Evolutionary conservation across 92 coral and sea anemone genomes (phyloP).

Genomic region (Paramuricea clavata): DNA sequence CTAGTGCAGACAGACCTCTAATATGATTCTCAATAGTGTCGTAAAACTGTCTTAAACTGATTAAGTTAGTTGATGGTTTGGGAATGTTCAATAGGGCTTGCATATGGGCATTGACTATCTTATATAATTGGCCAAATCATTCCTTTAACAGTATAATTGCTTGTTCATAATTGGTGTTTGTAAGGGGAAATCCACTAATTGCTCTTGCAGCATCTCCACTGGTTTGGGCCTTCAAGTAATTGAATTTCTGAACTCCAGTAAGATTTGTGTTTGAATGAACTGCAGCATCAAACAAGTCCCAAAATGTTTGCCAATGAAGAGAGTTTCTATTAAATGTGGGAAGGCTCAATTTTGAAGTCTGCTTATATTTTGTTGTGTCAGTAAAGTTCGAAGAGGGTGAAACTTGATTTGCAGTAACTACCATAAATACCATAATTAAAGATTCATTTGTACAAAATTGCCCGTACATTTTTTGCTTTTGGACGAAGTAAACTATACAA

Average conservation of each 20-base stretch:
- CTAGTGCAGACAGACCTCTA: conserved; percentile 9
- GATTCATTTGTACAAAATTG: no score
- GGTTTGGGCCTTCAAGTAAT: background rate
- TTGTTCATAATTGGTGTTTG: conserved; percentile 4
- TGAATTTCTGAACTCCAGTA: no score
- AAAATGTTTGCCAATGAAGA: background rate
- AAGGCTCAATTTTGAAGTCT: background rate
- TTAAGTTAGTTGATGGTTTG: conserved; percentile 12
- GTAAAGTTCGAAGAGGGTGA: no score
- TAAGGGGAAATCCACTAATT: background rate
- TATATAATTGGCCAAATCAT: conserved; percentile 45
- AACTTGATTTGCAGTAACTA: no score
- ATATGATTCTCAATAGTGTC: conserved; percentile 50
- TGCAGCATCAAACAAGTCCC: background rate
- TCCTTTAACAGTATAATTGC: conserved; percentile 22
- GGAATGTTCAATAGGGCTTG: conserved; percentile 42
- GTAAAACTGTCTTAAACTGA: conserved; percentile 45
- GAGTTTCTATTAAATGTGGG: background rate
- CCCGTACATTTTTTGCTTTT: no score
- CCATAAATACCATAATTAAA: no score
- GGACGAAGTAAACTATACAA: no score
- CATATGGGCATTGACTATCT: conserved; percentile 43
- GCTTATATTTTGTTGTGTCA: background rate
- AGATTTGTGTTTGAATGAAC: background rate
- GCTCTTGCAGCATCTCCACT: background rate